Evolutionary conservation across 2,113 vertebrate genomes (phyloP).

Genomic region (Tachuris rubrigastra): DNA sequence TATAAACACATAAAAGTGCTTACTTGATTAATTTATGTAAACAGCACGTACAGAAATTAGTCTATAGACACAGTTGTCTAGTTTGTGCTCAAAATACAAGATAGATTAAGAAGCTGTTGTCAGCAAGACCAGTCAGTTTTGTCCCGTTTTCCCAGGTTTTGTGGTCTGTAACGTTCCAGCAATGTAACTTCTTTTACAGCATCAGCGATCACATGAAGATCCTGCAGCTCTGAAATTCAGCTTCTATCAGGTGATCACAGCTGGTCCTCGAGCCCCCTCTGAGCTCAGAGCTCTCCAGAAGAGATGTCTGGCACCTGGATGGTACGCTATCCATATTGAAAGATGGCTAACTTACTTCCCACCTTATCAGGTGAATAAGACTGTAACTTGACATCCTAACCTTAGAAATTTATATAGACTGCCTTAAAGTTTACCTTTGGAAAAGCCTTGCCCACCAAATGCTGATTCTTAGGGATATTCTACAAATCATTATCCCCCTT

Average conservation of each 20-base stretch:
- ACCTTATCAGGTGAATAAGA: constrained; percentile 83
- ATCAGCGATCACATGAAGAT: constrained; percentile 93
- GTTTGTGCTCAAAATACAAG: background rate
- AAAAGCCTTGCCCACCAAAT: background rate
- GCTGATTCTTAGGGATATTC: background rate
- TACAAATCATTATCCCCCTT: background rate
- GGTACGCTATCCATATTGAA: constrained; percentile 90
- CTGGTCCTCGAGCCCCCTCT: constrained; percentile 78
- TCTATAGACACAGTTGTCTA: background rate
- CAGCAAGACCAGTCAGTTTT: background rate
- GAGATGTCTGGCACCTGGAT: constrained; percentile 89
- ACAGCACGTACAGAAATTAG: background rate
- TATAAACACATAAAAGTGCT: background rate
- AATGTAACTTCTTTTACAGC: constrained; percentile 71
- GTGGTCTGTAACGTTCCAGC: background rate
- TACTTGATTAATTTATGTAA: background rate
- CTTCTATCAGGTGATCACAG: constrained; percentile 95
- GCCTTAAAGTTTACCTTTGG: background rate
- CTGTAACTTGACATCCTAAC: background rate
- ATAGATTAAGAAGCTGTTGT: background rate
- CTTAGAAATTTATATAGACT: background rate
- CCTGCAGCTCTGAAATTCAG: constrained; percentile 86
- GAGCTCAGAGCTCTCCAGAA: constrained; percentile 90
- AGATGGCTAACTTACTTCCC: constrained; percentile 92
- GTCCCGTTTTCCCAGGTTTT: background rate